Evolutionary conservation across 2,888 invertebrate genomes (phyloP).

Genomic region (Blastobasis lacticolella): DNA sequence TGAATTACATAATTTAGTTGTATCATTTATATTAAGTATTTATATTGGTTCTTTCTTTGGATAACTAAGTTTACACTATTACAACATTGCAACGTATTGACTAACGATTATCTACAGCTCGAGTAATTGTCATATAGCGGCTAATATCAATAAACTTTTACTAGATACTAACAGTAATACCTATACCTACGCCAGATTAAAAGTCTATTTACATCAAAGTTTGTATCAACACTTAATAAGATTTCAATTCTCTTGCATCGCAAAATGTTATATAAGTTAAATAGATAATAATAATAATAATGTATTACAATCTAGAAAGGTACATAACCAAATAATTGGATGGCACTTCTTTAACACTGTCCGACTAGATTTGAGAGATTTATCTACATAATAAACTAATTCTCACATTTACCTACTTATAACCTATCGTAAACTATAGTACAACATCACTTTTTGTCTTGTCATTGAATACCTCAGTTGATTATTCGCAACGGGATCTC

Average conservation of each 20-base stretch:
- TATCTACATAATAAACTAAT: constrained; percentile 3
- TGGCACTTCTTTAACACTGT: constrained; percentile 58
- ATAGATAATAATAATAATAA: constrained; percentile 34
- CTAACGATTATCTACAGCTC: constrained; percentile 8
- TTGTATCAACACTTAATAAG: constrained; percentile 54
- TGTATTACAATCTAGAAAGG: constrained; percentile 52
- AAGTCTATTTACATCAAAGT: constrained; percentile 39
- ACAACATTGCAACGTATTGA: constrained; percentile 20
- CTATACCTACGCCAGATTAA: constrained; percentile 7
- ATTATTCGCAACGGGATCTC: no score
- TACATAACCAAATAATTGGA: constrained; percentile 52
- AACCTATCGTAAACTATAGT: constrained; percentile 40
- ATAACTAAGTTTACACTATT: constrained; percentile 22
- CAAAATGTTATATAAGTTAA: constrained; percentile 40
- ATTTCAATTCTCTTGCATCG: constrained; percentile 74
- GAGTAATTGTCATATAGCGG: not conserved
- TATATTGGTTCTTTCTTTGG: constrained; percentile 62
- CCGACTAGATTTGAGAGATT: constrained; percentile 19
- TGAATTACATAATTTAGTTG: constrained; percentile 9
- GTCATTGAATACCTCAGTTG: constrained; percentile 11
- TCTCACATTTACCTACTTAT: constrained; percentile 15
- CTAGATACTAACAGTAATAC: constrained; percentile 9
- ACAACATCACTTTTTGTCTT: constrained; percentile 64
- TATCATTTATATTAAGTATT: constrained; percentile 29
- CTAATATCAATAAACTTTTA: not conserved